Conservation (phyloP, 2,888 invertebrate genomes). For the Cerastis rubricosa region DNA sequence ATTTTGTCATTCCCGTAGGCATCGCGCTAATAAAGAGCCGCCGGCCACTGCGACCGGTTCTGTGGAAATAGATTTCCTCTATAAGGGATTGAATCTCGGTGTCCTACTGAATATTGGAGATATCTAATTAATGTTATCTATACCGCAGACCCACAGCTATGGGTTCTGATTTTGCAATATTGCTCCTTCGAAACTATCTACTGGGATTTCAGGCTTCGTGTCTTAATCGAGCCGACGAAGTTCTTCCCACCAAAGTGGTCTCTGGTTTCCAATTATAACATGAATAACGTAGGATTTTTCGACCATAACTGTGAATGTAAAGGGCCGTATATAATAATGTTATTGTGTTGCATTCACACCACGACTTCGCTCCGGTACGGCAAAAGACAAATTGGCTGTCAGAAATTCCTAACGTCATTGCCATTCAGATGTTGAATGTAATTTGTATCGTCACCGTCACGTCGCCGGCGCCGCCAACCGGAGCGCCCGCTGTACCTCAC, state of each 20-base stretch:
- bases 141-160: slow-evolving; percentile 59
- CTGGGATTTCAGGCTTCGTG: slow-evolving; percentile 54
- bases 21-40: slow-evolving; percentile 75
- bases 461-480: slow-evolving; percentile 61
- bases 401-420: slow-evolving; percentile 77
- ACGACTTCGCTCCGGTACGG: slow-evolving; percentile 60
- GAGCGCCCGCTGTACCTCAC: slow-evolving; percentile 69
- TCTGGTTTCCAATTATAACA: slow-evolving; percentile 44
- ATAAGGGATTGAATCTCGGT: slow-evolving; percentile 66
- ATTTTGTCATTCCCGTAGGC: slow-evolving; percentile 79
- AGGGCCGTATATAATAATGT: slow-evolving; percentile 60
- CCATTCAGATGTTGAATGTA: slow-evolving; percentile 78
- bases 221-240: slow-evolving; percentile 57
- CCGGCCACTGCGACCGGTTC: slow-evolving; percentile 68
- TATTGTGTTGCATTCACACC: slow-evolving; percentile 66
- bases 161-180: slow-evolving; percentile 67
- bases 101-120: slow-evolving; percentile 71
- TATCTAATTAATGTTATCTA: slow-evolving; percentile 72
- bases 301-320: slow-evolving; percentile 51
- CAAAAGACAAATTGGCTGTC: slow-evolving; percentile 77
- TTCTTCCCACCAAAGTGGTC: slow-evolving; percentile 35
- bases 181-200: slow-evolving; percentile 63
- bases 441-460: slow-evolving; percentile 76
- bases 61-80: slow-evolving; percentile 75
- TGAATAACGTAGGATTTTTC: slow-evolving; percentile 39